A percentile compares a stretch with the other conserved stretches of the same genome.
Conservation (phyloP, 2,888 invertebrate genomes). For the Drosophila melanosoma region DNA sequence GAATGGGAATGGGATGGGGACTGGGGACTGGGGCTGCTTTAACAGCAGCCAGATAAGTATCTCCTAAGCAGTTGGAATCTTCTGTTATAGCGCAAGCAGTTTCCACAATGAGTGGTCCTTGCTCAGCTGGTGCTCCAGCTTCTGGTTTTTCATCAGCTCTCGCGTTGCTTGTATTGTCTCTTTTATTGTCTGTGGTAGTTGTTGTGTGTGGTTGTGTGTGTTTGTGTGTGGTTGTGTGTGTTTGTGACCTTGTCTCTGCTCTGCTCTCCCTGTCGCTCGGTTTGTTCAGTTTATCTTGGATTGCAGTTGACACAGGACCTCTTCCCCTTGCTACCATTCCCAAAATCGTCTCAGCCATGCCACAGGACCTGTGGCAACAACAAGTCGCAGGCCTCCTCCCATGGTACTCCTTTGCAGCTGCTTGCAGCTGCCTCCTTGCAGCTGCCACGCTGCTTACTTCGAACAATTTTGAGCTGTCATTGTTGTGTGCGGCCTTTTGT, state of each 20-base stretch:
- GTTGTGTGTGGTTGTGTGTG: conserved; percentile 8
- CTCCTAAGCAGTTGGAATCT: conserved; percentile 77
- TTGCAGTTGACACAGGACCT: conserved; percentile 60
- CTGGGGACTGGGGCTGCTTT: background rate
- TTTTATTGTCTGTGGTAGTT: conserved; percentile 24
- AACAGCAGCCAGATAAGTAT: conserved; percentile 62
- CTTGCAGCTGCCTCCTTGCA: background rate
- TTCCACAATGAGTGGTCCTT: conserved; percentile 48
- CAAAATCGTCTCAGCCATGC: background rate
- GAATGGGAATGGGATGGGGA: background rate
- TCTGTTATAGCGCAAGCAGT: conserved; percentile 65
- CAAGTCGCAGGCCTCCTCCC: conserved; percentile 31
- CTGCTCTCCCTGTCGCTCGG: conserved; percentile 57
- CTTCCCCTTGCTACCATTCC: background rate
- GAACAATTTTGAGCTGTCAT: conserved; percentile 41
- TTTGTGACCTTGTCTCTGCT: conserved; percentile 55
- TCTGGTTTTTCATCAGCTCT: conserved; percentile 34
- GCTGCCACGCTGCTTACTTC: conserved; percentile 20
- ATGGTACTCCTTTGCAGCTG: conserved; percentile 20
- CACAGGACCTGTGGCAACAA: conserved; percentile 38
- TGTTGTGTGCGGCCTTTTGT: conserved; percentile 63
- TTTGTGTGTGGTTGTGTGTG: conserved; percentile 28
- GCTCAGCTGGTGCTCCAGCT: conserved; percentile 10
- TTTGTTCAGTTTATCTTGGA: conserved; percentile 72
- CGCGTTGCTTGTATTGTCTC: conserved; percentile 31